Base-by-base conservation (phyloP, 2,888 invertebrate genomes). In the Sesamia inferens region DNA sequence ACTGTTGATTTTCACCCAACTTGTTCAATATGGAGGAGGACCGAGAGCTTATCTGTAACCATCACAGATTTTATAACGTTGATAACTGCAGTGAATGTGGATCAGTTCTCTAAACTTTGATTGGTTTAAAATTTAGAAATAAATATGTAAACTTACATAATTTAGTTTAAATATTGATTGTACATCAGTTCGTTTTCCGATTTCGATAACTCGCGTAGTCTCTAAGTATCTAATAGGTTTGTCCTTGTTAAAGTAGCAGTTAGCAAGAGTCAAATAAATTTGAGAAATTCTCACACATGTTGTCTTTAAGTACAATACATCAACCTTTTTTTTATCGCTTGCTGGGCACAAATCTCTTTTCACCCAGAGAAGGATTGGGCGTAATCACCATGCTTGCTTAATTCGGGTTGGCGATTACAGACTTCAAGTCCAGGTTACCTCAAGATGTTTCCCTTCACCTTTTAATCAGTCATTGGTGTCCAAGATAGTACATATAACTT, bases 21-120 rank as follows among this genome's bases (percentile, higher is more conserved):
- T 69, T 68, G 72, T 79, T 81, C 75, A 73, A 79, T 78, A 87
- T 81, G 83, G 59, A 81, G 74, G 77, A 76, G 76, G 62, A 82
- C 64, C 19, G 62, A 63, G 48, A 66, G 63, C 74, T 71, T 78
- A 74, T 71, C 73, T 75, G 58, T 54, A 63, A 74, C 66, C 58
- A 76, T 78, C 85, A 65, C 67, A 68, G 62, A 85, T 74, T 85
- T 76, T 22, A 75, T 63, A 68, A 65, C 48, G 47, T 57, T n/a
- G 10, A 19, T 68, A 47, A 63, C 19, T 54, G 24, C 13, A 47
- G 31, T 44, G 66, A 24, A 0, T n/a, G 24, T 22, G 19, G 19
- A 59, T 31, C 58, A 31, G 10, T 65, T 59, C 14, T 14, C n/a
- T 48, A 48, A 31, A 5, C 14, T 72, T 72, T 48, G 13, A 22